Base-by-base conservation (phyloP, 2,113 vertebrate species). In the Peucedramus taeniatus region DNA sequence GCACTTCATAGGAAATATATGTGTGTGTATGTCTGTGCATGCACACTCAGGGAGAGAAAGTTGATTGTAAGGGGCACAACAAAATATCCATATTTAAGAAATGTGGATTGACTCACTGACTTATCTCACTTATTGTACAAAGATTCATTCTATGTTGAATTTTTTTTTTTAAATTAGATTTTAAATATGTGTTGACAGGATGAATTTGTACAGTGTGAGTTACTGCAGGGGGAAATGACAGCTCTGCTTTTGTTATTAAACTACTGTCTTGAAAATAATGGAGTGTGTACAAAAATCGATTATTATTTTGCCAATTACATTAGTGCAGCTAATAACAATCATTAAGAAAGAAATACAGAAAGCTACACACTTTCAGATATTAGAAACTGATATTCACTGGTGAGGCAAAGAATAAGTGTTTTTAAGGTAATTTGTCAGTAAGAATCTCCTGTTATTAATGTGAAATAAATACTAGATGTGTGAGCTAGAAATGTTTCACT, bases 151-250 rank as follows among this genome's bases (percentile, higher is more conserved):
- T 77, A 47, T 85, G 93, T 72, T 97, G 94, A 84, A n/a, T 74
- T 92, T 95, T 92, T 84, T 83, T 82, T 84, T 88, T 86, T 90
- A 77, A 97, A 98, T 97, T 97, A 97, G 96, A 96, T 96, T 98
- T 98, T 97, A 96, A 98, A 98, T 97, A 87, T 76, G 95, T 98
- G 97, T 98, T 98, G 97, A 97, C 97, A 97, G 94, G 94, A 90
- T 93, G 92, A 97, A 96, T 96, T 96, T 97, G 83, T 96, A 93
- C 63, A 84, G 91, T 95, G 91, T 95, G 95, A 97, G 82, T 95
- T 97, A 98, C 91, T 35, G 57, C 75, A 94, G 92, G 90, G 94
- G 89, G 96, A 96, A 97, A 94, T 97, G 97, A 97, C 97, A 97
- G 94, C 86, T 96, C 95, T 96, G 91, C 85, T 97, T 96, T 98